phyloP scores from a whole-genome alignment of 1,140 invertebrate genomes.

The Cryptotermes secundus region DNA sequence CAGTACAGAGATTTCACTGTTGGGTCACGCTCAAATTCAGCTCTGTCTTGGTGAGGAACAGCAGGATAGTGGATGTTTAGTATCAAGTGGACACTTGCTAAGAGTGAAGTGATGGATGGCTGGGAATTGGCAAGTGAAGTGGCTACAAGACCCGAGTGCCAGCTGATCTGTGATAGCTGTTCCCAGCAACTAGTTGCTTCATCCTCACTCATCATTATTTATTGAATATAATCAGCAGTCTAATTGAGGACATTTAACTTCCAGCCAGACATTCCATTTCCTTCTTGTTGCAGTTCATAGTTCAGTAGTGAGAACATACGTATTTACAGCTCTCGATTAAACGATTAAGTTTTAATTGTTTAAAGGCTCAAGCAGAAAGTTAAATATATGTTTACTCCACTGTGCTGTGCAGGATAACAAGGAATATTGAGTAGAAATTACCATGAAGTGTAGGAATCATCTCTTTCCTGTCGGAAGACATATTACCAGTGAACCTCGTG shows the following conservation, averaged over 20 bases:
- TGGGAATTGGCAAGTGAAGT: not conserved
- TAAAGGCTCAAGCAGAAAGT: not conserved
- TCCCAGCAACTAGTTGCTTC: not conserved
- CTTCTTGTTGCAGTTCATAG: not conserved
- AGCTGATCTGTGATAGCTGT: not conserved
- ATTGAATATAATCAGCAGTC: not conserved
- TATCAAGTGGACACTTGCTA: not conserved
- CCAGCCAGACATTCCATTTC: not conserved
- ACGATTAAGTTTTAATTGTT: not conserved
- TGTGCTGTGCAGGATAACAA: not conserved
- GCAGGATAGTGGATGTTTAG: not conserved
- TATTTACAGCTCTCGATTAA: not conserved
- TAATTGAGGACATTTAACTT: not conserved
- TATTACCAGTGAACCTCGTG: not conserved
- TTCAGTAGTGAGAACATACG: not conserved
- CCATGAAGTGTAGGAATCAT: not conserved
- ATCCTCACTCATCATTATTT: not conserved
- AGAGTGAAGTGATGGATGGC: not conserved
- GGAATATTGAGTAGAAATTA: not conserved
- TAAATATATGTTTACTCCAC: not conserved
- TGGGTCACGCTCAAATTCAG: slow-evolving; percentile 56
- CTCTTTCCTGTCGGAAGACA: not conserved
- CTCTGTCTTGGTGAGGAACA: slow-evolving; percentile 47
- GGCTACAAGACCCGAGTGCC: not conserved
- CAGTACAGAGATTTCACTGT: slow-evolving; percentile 89